Evolutionary conservation across 2,888 invertebrate species (phyloP).

Genomic region (Sphaerophoria rueppellii): DNA sequence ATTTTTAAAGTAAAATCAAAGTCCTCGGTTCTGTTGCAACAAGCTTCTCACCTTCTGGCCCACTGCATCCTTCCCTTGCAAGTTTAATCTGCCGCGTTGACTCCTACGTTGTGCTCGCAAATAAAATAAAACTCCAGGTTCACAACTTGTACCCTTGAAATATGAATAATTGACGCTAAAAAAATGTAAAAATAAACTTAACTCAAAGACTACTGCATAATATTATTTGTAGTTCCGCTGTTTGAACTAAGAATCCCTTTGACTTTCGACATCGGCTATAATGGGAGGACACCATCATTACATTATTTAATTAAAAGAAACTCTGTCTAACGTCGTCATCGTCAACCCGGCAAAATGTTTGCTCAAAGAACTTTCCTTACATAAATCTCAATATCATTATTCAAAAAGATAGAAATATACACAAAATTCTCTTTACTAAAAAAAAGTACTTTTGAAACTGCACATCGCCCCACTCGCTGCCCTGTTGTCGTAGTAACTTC

Average conservation of each 20-base stretch:
- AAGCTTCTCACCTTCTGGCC: too few relatives aligned
- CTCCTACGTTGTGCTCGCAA: too few relatives aligned
- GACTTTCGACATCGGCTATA: slow-evolving; percentile 26
- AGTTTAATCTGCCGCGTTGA: too few relatives aligned
- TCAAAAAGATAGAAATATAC: not conserved
- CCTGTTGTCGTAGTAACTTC: slow-evolving; percentile 2
- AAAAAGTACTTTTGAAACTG: slow-evolving; percentile 13
- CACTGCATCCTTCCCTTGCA: too few relatives aligned
- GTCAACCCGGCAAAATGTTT: slow-evolving; percentile 14
- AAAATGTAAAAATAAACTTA: not conserved
- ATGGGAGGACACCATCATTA: slow-evolving; percentile 13
- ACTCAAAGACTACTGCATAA: slow-evolving; percentile 16
- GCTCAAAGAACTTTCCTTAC: slow-evolving; percentile 41
- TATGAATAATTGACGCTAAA: not conserved
- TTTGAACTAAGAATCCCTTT: not conserved
- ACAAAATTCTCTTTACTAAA: not conserved
- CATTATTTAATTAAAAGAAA: slow-evolving; percentile 46
- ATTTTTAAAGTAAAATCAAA: not conserved
- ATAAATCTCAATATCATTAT: slow-evolving; percentile 61
- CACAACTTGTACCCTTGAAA: too few relatives aligned
- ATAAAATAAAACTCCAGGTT: too few relatives aligned
- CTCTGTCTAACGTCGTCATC: slow-evolving; percentile 1
- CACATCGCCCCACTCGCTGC: not conserved
- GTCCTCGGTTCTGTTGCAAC: too few relatives aligned
- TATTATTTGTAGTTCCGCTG: not conserved